These are phyloP conservation scores for Columba guinea DNA, from an alignment of 2,797 vertebrate species.

Conservation along the genomic window DNA sequence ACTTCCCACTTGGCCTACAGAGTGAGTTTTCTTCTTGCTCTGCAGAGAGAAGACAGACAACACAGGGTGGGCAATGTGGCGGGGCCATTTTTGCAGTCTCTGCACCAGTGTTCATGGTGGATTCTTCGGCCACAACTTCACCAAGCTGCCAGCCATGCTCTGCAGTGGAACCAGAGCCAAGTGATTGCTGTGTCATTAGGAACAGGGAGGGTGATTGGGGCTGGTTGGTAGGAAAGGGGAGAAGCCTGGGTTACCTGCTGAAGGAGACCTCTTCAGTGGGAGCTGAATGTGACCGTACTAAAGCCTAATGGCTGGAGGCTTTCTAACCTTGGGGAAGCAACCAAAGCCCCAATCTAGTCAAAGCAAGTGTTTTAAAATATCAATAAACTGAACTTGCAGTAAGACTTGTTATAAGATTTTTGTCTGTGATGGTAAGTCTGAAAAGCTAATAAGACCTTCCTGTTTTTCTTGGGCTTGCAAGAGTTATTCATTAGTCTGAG, in stretches of 20 bases:
- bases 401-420: background rate
- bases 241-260: background rate
- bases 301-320: background rate
- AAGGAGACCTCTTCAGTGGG: background rate
- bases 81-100: background rate
- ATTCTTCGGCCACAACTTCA: background rate
- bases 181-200: accelerated
- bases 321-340: background rate
- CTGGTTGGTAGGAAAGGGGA: background rate
- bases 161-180: background rate
- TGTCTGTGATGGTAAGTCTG: background rate
- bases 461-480: background rate
- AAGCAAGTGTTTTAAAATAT: background rate
- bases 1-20: background rate
- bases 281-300: background rate
- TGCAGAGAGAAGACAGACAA: accelerated
- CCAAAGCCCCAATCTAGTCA: background rate
- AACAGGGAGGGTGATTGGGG: background rate
- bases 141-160: background rate
- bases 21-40: background rate
- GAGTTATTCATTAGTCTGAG: background rate
- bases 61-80: accelerated
- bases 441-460: background rate
- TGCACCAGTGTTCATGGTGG: accelerated
- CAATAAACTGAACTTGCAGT: background rate